phyloP scores from a whole-genome alignment of 2,113 vertebrate genomes.

The Colius striatus region DNA sequence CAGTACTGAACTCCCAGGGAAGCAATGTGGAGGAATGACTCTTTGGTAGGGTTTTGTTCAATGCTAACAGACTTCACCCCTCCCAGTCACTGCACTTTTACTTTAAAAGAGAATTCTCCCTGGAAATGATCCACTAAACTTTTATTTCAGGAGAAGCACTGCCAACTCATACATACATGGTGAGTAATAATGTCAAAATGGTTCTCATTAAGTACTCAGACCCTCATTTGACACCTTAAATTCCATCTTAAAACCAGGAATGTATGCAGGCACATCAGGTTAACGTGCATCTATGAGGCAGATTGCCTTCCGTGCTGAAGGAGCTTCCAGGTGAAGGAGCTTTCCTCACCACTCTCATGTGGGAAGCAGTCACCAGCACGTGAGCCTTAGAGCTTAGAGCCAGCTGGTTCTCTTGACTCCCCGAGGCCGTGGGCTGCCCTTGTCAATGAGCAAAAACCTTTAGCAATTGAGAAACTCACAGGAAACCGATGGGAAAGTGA shows the following conservation, averaged over 20 bases:
- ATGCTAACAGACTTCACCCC: not conserved
- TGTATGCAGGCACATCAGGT: not conserved
- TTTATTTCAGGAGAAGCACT: not conserved
- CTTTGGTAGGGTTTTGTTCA: not conserved
- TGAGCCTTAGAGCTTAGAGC: not conserved
- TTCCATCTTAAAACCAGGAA: not conserved
- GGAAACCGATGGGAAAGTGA: not conserved
- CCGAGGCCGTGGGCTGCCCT: not conserved
- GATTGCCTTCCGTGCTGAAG: not conserved
- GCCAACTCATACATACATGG: not conserved
- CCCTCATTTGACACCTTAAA: not conserved
- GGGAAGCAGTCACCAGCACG: accelerated
- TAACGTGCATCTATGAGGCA: not conserved
- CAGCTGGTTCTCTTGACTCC: not conserved
- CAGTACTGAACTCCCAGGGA: not conserved
- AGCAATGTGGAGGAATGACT: not conserved
- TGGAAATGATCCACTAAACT: not conserved
- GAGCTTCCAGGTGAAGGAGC: not conserved
- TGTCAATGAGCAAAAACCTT: not conserved
- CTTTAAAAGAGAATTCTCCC: not conserved
- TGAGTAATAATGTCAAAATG: not conserved
- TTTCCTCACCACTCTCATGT: not conserved
- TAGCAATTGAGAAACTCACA: not conserved
- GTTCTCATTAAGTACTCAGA: not conserved
- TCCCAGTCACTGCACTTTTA: not conserved